These are phyloP conservation scores for Griposia aprilina DNA, from an alignment of 2,888 invertebrate species.

Conservation along the genomic window DNA sequence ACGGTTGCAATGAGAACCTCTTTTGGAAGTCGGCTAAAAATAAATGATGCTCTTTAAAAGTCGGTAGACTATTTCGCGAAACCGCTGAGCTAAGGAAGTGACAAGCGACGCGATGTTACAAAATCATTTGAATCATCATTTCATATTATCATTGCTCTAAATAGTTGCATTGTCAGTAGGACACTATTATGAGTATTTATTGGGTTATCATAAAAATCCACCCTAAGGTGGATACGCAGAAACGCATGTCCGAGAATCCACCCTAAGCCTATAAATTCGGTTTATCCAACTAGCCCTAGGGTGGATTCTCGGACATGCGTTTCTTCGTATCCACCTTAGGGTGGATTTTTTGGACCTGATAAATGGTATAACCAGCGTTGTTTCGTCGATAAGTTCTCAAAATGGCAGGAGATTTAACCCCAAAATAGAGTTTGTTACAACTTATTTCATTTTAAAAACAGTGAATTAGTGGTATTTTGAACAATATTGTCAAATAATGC, in stretches of 20 bases:
- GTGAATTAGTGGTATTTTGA: not conserved
- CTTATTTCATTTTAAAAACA: not conserved
- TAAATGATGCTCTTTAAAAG: not conserved
- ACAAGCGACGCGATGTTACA: not conserved
- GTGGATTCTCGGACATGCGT: too few species aligned
- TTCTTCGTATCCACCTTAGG: too few species aligned
- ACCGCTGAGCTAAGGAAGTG: not conserved
- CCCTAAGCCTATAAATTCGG: too few species aligned
- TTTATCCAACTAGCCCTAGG: too few species aligned
- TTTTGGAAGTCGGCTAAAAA: not conserved
- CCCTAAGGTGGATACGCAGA: too few species aligned
- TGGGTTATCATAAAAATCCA: not conserved
- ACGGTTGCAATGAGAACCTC: not conserved
- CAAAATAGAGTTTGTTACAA: constrained; percentile 22
- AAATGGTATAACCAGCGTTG: not conserved
- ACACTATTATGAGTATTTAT: constrained; percentile 25
- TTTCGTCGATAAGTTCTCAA: not conserved
- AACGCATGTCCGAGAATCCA: too few species aligned
- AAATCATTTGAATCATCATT: not conserved
- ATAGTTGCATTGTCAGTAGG: constrained; percentile 4
- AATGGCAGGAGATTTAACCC: not conserved
- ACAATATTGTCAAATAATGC: constrained; percentile 33
- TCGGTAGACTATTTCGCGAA: constrained; percentile 30
- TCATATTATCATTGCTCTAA: not conserved
- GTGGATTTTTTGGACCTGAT: too few species aligned